Base-by-base conservation (phyloP, 30 jellyfish, hydroid and myxozoan species). In the Hydractinia symbiolongicarpus region DNA sequence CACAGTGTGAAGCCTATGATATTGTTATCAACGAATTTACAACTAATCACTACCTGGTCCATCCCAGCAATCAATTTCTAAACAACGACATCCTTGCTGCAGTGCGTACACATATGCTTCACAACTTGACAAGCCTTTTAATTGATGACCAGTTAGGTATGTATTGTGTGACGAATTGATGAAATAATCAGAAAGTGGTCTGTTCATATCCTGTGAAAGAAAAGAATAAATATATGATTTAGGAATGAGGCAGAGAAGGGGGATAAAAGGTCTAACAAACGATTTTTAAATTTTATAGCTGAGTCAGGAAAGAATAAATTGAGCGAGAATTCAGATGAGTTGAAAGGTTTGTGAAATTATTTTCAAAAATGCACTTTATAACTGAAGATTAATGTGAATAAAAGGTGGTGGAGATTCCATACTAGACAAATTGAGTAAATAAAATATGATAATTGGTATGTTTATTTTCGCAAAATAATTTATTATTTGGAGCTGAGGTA, bases 61-160 rank as follows among this genome's bases (percentile, higher is more conserved):
- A 77, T 90, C 97, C 97, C 97, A 90, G 83, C 97, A 90, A 68
- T 90, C 97, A 53, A 90, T 79, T 56, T 90, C 97, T 58, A 90
- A 66, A 81, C 95, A 90, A 19, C 95, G 82, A 77, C 97, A 61
- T 40, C 94, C 94, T 73, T 66, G 86, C n/a, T 90, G 97, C 14
- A 90, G 67, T 53, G 84, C 95, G 20, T 88, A 79, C 5, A 90
- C 93, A 60, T 90, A 90, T 21, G 97, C 95, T 55, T 90, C 97
- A 54, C 97, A 90, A 73, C 97, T 90, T 8, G 97, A 90, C 7
- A 90, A 81, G 6, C 97, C 97, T 78, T 90, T 90, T 72, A 90
- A 70, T 70, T 90, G 97, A 81, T 85, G 95, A 81, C 97, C 97
- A 72, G 95, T 84, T 67, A 90, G 81, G 70, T 90, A 90, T 15